Base-by-base conservation (phyloP, 2,113 vertebrate genomes). In the Zosterops hypoxanthus region DNA sequence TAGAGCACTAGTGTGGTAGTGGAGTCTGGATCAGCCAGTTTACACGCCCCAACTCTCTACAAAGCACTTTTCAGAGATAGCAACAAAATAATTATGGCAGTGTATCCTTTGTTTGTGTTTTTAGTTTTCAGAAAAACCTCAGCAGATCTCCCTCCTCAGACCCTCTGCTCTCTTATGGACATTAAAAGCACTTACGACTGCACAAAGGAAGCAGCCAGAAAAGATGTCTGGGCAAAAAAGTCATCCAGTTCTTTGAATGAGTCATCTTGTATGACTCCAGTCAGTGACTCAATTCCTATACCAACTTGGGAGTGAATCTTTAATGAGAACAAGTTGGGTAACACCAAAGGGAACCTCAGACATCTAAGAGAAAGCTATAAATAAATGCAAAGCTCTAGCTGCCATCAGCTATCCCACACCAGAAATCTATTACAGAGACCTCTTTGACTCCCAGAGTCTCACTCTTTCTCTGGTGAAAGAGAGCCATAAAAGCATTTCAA, bases 211-310 rank as follows among this genome's bases (percentile, higher is more conserved):
- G 52, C 69, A 96, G 92, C 26, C 88, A 94, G 71, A 93, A 88
- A 56, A 72, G 60, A 92, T 66, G 80, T 95, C 81, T 91, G 75
- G 46, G 53, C 72, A 96, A 79, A 95, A 88, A 78, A 80, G 82
- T 95, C 84, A 86, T 86, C 52, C 83, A 94, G 86, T 79, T 95
- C 91, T 90, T 53, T 18, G 22, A 80, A 69, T 96, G 91, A 97
- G 53, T 96, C 96, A 97, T 65, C 25, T 70, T 93, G 69, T 77
- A 66, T 79, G 65, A 94, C 82, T 95, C 57, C 33, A 80, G 73
- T 25, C 79, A 68, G 80, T 97, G 96, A 97, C 89, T 97, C 94
- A 97, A 96, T 93, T 92, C 64, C 68, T 95, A 77, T 60, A 90
- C 87, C 82, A 94, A 29, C 90, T 52, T 19, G 15, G 66, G 64